phyloP scores from a whole-genome alignment of 2,888 invertebrate genomes.

The Ferdinandea cuprea region DNA sequence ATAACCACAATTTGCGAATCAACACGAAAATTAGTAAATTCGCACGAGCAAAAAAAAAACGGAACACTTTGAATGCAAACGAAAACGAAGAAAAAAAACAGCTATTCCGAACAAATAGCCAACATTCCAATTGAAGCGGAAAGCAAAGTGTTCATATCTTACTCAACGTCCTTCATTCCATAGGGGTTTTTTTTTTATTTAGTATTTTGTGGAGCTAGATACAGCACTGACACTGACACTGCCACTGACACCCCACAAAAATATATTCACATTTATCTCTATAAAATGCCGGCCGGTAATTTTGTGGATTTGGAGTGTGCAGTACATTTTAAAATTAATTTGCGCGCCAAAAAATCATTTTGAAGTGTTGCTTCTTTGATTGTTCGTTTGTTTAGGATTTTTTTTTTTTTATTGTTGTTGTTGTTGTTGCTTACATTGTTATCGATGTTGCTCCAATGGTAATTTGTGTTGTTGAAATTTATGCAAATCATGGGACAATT shows the following conservation, averaged over 20 bases:
- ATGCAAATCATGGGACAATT: slow-evolving; percentile 73
- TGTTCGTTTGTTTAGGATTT: slow-evolving; percentile 43
- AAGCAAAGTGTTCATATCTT: slow-evolving; percentile 33
- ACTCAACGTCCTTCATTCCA: slow-evolving; percentile 42
- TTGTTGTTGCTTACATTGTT: slow-evolving; percentile 50
- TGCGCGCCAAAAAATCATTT: slow-evolving; percentile 64
- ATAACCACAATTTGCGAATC: slow-evolving; percentile 66
- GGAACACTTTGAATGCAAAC: background rate
- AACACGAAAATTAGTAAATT: slow-evolving; percentile 64
- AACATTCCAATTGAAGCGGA: slow-evolving; percentile 65
- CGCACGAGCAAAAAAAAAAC: no score
- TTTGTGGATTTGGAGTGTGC: slow-evolving; percentile 37
- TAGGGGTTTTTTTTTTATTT: slow-evolving; percentile 9
- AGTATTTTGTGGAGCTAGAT: background rate
- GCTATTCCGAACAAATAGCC: slow-evolving; percentile 28
- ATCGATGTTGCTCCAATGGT: slow-evolving; percentile 63
- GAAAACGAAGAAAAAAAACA: slow-evolving; percentile 6
- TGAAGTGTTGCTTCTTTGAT: slow-evolving; percentile 53
- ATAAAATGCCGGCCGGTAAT: slow-evolving; percentile 29
- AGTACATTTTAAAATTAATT: slow-evolving; percentile 57
- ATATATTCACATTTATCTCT: background rate
- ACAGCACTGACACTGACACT: no score
- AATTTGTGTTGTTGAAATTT: slow-evolving; percentile 60
- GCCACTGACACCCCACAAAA: background rate
- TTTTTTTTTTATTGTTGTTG: background rate